Conservation (phyloP, 2,797 vertebrate genomes). For the Peromyscus melanophrys region DNA sequence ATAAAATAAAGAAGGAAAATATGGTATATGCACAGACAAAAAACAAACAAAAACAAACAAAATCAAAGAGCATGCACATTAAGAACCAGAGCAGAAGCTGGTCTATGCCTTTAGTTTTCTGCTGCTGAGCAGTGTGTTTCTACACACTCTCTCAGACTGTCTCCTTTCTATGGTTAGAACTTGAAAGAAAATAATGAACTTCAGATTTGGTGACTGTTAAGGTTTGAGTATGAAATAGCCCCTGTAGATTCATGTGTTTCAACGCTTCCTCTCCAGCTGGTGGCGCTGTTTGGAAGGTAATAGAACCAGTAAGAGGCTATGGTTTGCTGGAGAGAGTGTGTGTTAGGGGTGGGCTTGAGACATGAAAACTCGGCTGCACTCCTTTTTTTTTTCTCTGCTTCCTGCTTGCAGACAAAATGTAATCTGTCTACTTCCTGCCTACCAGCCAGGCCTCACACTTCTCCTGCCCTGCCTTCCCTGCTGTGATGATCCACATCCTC, state of each 20-base stretch:
- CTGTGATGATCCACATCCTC: background rate
- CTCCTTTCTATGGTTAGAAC: background rate
- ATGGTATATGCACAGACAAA: background rate
- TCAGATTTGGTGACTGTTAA: background rate
- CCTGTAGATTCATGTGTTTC: background rate
- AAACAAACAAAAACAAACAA: background rate
- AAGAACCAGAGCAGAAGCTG: background rate
- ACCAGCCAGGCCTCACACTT: background rate
- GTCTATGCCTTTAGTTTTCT: conserved; percentile 15
- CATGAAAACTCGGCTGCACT: background rate
- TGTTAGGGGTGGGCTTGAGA: background rate
- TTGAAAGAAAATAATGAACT: background rate
- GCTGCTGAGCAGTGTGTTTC: background rate
- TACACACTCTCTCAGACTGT: background rate
- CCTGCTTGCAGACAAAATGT: background rate
- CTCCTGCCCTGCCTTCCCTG: background rate
- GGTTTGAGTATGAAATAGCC: background rate
- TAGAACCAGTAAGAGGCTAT: background rate
- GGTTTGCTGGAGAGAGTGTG: background rate
- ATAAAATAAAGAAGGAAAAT: background rate
- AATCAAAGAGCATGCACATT: background rate
- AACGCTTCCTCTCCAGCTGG: background rate
- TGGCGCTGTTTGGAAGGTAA: background rate
- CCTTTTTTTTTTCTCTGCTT: background rate
- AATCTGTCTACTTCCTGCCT: background rate